Evolutionary conservation across 2,888 invertebrate genomes (phyloP), one percentile per base, ranked within the genome.

Genomic region (Gastracanthus pulcherrimus): DNA sequence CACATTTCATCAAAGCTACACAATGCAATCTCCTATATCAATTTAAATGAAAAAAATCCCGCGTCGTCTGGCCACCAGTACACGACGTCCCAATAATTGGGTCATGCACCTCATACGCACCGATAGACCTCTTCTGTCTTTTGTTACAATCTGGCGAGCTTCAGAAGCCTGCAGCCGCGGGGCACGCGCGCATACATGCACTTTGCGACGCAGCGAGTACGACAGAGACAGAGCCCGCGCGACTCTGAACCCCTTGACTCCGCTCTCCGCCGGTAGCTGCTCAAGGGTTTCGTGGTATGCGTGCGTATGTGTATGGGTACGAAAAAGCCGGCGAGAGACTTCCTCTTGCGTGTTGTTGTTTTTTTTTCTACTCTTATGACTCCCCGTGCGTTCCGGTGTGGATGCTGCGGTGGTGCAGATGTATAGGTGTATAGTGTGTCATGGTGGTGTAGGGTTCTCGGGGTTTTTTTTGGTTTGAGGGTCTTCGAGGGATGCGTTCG

Each of bases 231-330:
- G 16, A 45, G 45, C n/a, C 13, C 5, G 41, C n/a, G 23, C 5
- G 41, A 9, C 60, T 11, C 38, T 19, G 36, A 58, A 36, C 26
- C 66, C 36, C 75, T 62, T 64, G 75, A 64, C 69, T 70, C 26
- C n/a, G n/a, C 60, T 76, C 26, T n/a, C 16, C 31, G 13, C 45
- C 34, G 26, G 74, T n/a, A 45, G 48, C 5, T 31, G 26, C 31
- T 34, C 31, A 4, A 26, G 60, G n/a, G 60, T 60, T 34, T 29
- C 60, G 16, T 13, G n/a, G n/a, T 60, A 31, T 60, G 9, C 5
- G n/a, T n/a, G n/a, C n/a, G n/a, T n/a, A n/a, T n/a, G n/a, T n/a
- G n/a, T n/a, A n/a, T n/a, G n/a, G n/a, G n/a, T n/a, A n/a, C n/a
- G n/a, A 13, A 5, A 60, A 13, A 60, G 26, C 26, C 23, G 26